A percentile compares a stretch with the other conserved stretches of the same genome.
Evolutionary conservation across 1,140 invertebrate genomes (phyloP).

Genomic region (Listronotus bonariensis): DNA sequence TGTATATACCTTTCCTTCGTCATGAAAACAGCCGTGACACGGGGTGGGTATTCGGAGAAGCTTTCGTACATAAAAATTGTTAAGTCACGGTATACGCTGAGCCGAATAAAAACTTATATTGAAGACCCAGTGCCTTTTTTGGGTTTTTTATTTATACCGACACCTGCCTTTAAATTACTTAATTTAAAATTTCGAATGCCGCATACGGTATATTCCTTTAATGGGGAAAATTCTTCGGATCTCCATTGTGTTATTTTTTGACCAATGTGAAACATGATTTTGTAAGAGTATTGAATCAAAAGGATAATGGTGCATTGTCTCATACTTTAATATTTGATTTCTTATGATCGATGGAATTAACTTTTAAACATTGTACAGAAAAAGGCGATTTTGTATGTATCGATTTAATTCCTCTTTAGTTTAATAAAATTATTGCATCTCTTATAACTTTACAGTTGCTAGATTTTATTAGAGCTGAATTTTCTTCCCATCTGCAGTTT

Average conservation of each 20-base stretch:
- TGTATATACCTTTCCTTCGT: constrained; percentile 10
- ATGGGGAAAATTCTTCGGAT: constrained; percentile 17
- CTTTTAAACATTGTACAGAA: too few species aligned
- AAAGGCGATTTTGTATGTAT: too few species aligned
- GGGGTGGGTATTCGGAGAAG: constrained; percentile 32
- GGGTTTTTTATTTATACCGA: constrained; percentile 30
- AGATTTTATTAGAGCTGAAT: too few species aligned
- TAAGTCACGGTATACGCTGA: constrained; percentile 34
- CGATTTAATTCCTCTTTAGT: too few species aligned
- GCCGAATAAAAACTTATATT: constrained; percentile 37
- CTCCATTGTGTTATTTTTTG: constrained; percentile 2
- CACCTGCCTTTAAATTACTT: constrained; percentile 38
- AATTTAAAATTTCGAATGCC: constrained; percentile 35
- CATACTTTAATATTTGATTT: not conserved
- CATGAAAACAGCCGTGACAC: constrained; percentile 23
- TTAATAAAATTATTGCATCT: too few species aligned
- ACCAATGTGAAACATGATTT: not conserved
- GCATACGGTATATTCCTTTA: constrained; percentile 30
- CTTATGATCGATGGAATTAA: too few species aligned
- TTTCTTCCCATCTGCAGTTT: too few species aligned
- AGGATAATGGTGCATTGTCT: constrained; percentile 10
- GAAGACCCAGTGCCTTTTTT: constrained; percentile 38
- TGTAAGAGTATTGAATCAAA: not conserved
- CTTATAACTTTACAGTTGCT: too few species aligned
- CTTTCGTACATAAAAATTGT: constrained; percentile 31